Conservation (phyloP, 1,140 invertebrate species). For the Manduca sexta region DNA sequence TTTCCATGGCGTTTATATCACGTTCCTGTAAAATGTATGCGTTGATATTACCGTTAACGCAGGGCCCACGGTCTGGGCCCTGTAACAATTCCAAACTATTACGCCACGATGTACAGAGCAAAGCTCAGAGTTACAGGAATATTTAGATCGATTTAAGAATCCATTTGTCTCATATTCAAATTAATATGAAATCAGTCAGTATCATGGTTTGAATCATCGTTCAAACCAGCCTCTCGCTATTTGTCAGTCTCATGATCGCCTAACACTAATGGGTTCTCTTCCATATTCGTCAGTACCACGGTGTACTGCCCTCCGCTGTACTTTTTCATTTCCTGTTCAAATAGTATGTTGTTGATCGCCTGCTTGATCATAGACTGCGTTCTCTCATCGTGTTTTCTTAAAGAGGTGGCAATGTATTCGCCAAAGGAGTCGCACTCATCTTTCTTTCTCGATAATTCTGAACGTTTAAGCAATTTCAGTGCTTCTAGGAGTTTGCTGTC, state of each 20-base stretch:
- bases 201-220: too few species aligned
- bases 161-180: too few species aligned
- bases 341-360: slow-evolving; percentile 64
- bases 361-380: slow-evolving; percentile 64
- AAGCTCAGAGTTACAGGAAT: too few species aligned
- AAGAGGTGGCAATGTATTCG: slow-evolving; percentile 56
- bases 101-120: too few species aligned
- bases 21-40: too few species aligned
- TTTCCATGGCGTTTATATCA: too few species aligned
- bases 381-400: slow-evolving; percentile 59
- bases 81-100: too few species aligned
- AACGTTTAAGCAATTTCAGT: slow-evolving; percentile 27
- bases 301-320: slow-evolving; percentile 38
- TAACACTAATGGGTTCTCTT: slow-evolving; percentile 50
- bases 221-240: too few species aligned
- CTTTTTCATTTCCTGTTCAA: slow-evolving; percentile 64
- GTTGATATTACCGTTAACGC: too few species aligned
- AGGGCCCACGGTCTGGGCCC: too few species aligned
- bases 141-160: too few species aligned
- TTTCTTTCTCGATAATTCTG: slow-evolving; percentile 41
- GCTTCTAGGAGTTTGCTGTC: slow-evolving; percentile 28
- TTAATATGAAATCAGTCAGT: too few species aligned
- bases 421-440: slow-evolving; percentile 63
- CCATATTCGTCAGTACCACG: slow-evolving; percentile 28
- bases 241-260: slow-evolving; percentile 22